Conservation (phyloP, 64 coral and sea anemone species). For the Montipora efflorescens region DNA sequence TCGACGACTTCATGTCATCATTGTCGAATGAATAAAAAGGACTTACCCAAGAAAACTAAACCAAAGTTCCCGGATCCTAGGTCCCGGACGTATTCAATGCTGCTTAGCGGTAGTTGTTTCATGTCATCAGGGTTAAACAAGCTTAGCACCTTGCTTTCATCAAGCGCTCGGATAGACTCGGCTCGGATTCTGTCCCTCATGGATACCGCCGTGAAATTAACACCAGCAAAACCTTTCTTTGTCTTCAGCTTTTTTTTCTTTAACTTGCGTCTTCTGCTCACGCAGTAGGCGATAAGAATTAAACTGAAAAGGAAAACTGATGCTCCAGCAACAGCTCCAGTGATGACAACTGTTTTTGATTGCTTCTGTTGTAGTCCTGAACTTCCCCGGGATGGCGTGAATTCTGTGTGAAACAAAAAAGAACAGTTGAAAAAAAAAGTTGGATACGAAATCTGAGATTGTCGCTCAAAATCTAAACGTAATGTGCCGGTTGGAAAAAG, state of each 20-base stretch:
- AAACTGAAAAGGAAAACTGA: not conserved
- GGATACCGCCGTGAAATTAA: constrained; percentile 82
- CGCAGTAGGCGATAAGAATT: not conserved
- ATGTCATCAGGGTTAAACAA: constrained; percentile 90
- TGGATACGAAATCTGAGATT: too few relatives aligned
- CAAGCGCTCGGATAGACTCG: constrained; percentile 78
- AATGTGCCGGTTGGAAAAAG: too few relatives aligned
- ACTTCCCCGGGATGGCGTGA: not conserved
- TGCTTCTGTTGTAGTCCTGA: not conserved
- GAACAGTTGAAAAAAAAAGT: not conserved
- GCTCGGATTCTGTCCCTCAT: constrained; percentile 93
- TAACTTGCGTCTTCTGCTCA: not conserved
- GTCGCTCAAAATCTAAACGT: too few relatives aligned
- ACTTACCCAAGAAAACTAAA: constrained; percentile 92
- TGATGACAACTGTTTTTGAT: not conserved
- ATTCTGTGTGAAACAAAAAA: constrained; percentile 5
- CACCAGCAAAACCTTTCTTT: constrained; percentile 26
- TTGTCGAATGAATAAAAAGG: too few relatives aligned
- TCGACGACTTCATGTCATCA: too few relatives aligned
- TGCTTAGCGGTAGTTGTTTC: constrained; percentile 79
- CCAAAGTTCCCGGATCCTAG: constrained; percentile 97
- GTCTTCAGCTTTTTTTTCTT: constrained; percentile 1
- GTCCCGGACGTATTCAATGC: constrained; percentile 85
- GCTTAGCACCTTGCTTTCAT: constrained; percentile 78
- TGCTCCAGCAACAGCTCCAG: constrained; percentile 6